Conservation (phyloP, 2,797 vertebrate species). For the Helarctos malayanus region DNA sequence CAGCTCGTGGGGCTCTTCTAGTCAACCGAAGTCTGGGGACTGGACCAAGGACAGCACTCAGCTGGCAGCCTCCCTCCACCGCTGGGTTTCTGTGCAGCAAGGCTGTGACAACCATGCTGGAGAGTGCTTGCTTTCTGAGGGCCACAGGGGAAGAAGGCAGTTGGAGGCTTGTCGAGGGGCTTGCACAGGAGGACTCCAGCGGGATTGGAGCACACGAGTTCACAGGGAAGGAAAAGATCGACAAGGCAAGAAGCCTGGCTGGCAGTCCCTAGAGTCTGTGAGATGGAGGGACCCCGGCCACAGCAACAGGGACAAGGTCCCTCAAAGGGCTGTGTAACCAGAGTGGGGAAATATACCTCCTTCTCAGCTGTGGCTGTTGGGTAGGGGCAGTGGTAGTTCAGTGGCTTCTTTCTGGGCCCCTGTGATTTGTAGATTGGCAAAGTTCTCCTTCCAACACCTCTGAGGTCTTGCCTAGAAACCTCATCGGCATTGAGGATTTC, state of each 20-base stretch:
- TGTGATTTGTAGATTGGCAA: fast-evolving
- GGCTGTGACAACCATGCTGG: fast-evolving
- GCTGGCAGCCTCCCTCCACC: fast-evolving
- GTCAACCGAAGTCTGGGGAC: fast-evolving
- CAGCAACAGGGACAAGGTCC: too few species aligned
- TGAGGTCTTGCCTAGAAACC: background rate
- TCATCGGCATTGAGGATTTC: background rate
- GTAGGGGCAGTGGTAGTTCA: background rate
- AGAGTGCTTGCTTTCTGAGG: background rate
- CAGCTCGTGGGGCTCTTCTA: background rate
- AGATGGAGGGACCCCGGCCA: background rate
- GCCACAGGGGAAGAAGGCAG: background rate
- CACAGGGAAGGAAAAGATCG: background rate
- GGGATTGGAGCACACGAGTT: fast-evolving
- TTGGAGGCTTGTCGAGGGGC: background rate
- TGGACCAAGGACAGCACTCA: background rate
- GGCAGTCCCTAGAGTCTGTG: background rate
- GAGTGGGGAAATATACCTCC: fast-evolving
- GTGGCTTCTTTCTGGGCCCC: background rate
- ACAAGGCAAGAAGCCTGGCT: background rate
- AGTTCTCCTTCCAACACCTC: background rate
- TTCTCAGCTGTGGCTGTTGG: fast-evolving
- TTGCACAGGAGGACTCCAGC: background rate
- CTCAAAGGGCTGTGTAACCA: fast-evolving
- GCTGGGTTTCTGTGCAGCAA: background rate